These are phyloP conservation scores for Tetrao urogallus DNA, from an alignment of 2,113 vertebrate genomes.

Conservation along the genomic window DNA sequence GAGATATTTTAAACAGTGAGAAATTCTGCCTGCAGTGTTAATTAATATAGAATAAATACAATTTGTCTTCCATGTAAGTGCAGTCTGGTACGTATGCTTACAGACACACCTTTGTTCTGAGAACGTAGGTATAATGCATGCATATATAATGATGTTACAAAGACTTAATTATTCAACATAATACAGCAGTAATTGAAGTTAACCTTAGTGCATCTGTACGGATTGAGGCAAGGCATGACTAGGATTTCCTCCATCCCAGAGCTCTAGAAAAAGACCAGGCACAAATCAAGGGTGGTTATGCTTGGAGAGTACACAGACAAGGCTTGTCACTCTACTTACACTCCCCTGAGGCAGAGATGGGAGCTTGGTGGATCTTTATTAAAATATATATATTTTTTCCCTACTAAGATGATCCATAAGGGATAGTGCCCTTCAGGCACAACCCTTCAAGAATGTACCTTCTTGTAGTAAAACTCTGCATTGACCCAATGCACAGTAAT, in stretches of 20 bases:
- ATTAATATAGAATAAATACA: constrained; percentile 53
- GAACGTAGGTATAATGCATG: background rate
- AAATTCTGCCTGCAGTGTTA: constrained; percentile 24
- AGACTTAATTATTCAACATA: background rate
- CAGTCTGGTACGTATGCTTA: background rate
- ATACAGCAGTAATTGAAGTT: background rate
- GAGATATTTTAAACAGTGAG: constrained; percentile 20
- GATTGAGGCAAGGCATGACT: background rate
- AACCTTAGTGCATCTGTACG: background rate
- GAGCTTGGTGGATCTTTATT: background rate
- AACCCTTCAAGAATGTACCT: background rate
- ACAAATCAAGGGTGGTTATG: background rate
- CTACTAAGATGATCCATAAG: background rate
- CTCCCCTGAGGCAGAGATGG: background rate
- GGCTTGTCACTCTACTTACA: background rate
- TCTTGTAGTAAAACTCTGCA: background rate
- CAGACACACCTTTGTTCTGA: background rate
- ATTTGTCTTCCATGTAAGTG: background rate
- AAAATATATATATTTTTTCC: background rate
- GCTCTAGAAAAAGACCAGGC: background rate
- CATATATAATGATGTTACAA: background rate
- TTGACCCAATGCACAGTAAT: background rate
- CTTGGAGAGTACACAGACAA: background rate
- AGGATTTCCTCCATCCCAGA: background rate
- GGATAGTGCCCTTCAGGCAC: background rate